phyloP scores from a whole-genome alignment of 2,113 vertebrate species.

The Axis porcinus region DNA sequence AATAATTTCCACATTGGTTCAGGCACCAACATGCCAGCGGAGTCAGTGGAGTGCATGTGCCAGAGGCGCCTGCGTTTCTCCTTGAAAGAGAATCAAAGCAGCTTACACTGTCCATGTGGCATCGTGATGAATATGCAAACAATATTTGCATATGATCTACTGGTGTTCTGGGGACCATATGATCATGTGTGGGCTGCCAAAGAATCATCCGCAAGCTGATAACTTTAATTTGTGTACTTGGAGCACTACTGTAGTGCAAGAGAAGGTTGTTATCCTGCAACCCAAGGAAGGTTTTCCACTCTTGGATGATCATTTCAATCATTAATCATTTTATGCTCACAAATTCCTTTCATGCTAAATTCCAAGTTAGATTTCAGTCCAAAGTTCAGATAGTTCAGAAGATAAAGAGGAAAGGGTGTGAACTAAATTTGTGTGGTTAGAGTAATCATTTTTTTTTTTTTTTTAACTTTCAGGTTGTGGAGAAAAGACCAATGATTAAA shows the following conservation, averaged over 20 bases:
- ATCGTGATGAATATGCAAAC: slow-evolving; percentile 50
- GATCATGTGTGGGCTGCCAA: slow-evolving; percentile 20
- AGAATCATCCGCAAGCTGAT: background rate
- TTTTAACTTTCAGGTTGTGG: background rate
- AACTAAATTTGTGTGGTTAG: background rate
- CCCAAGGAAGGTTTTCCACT: background rate
- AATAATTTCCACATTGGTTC: slow-evolving; percentile 33
- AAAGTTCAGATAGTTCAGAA: background rate
- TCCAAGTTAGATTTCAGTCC: background rate
- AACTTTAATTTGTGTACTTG: background rate
- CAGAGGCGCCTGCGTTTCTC: slow-evolving; percentile 9
- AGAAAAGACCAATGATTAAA: background rate
- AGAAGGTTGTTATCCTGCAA: background rate
- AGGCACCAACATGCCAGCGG: background rate
- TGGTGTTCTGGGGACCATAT: background rate
- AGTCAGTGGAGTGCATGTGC: background rate
- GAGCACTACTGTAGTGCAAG: background rate
- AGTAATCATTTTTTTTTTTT: background rate
- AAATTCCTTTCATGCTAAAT: background rate
- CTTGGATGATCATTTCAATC: background rate
- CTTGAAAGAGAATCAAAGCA: slow-evolving; percentile 57
- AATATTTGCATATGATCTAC: slow-evolving; percentile 49
- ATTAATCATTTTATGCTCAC: background rate
- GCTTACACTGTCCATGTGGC: slow-evolving; percentile 34
- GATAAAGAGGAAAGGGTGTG: background rate